Evolutionary conservation across 2,797 vertebrate genomes (phyloP).

Genomic region (Macropodus opercularis): DNA sequence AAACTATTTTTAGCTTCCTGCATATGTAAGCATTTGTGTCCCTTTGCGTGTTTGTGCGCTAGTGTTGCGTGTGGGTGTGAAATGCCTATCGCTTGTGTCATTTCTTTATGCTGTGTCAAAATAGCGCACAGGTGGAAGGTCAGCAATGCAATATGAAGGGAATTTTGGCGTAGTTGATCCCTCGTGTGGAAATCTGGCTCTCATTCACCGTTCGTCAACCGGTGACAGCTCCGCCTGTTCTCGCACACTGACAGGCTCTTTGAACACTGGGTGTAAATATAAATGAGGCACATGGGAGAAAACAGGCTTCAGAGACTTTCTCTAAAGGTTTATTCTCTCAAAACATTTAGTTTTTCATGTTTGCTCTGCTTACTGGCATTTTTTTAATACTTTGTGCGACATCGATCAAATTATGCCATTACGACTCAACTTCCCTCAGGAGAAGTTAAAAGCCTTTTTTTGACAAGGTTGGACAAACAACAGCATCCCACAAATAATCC

Average conservation of each 20-base stretch:
- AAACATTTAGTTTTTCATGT: constrained; percentile 28
- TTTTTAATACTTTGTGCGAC: constrained; percentile 10
- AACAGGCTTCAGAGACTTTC: constrained; percentile 41
- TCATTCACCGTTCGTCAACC: constrained; percentile 40
- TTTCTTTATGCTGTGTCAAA: constrained; percentile 58
- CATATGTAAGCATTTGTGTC: constrained; percentile 72
- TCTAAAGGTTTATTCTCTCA: constrained; percentile 20
- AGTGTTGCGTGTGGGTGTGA: constrained; percentile 48
- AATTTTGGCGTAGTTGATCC: constrained; percentile 39
- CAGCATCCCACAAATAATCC: constrained; percentile 24
- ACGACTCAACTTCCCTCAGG: constrained; percentile 17
- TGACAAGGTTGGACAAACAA: constrained; percentile 34
- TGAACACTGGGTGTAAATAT: constrained; percentile 54
- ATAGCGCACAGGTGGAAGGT: constrained; percentile 60
- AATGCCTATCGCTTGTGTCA: constrained; percentile 53
- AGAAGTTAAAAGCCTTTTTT: constrained; percentile 18
- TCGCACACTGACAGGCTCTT: constrained; percentile 47
- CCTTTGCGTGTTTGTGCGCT: constrained; percentile 11
- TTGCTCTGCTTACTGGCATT: constrained; percentile 5
- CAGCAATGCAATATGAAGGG: constrained; percentile 22
- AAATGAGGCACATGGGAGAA: constrained; percentile 52
- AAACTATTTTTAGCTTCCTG: constrained; percentile 76
- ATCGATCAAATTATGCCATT: constrained; percentile 28
- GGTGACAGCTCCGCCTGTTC: constrained; percentile 45
- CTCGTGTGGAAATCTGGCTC: constrained; percentile 51